A percentile compares a stretch with the other conserved stretches of the same genome.
phyloP scores from a whole-genome alignment of 2,113 vertebrate genomes.

The Gobiocypris rarus region DNA sequence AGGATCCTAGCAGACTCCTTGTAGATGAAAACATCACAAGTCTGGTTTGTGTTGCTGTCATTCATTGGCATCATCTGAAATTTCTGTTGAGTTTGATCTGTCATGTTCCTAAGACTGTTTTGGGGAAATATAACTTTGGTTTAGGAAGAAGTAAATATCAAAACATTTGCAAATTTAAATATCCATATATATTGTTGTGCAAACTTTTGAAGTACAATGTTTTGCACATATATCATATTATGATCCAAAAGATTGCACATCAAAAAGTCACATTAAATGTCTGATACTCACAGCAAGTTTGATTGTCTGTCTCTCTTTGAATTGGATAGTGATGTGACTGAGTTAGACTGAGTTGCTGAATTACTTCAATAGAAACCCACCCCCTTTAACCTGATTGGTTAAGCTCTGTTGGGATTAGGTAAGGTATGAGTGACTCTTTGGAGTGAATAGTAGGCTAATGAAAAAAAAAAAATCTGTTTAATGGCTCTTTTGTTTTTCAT shows the following conservation, averaged over 20 bases:
- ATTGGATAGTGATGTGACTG: background rate
- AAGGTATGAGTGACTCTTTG: background rate
- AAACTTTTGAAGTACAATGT: too few species aligned
- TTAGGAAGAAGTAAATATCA: background rate
- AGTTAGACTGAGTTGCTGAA: constrained; percentile 1
- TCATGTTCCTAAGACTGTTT: constrained; percentile 17
- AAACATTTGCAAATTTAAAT: background rate
- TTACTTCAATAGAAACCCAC: constrained; percentile 1
- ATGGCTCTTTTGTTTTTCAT: background rate
- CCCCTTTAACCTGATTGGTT: constrained; percentile 35
- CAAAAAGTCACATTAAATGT: background rate
- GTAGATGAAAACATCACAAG: constrained; percentile 76
- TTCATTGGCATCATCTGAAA: background rate
- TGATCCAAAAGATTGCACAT: background rate
- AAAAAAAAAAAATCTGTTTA: background rate
- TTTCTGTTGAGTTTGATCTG: background rate
- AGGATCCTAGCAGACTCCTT: constrained; percentile 67
- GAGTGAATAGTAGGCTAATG: background rate
- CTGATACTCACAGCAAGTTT: constrained; percentile 22
- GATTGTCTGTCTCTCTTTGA: constrained; percentile 9
- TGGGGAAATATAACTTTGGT: background rate
- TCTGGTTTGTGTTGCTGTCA: constrained; percentile 62
- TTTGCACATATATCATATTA: background rate
- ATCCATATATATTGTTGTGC: background rate
- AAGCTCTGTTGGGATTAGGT: background rate